Evolutionary conservation across 2,113 vertebrate species (phyloP).

Genomic region (Procapra przewalskii): DNA sequence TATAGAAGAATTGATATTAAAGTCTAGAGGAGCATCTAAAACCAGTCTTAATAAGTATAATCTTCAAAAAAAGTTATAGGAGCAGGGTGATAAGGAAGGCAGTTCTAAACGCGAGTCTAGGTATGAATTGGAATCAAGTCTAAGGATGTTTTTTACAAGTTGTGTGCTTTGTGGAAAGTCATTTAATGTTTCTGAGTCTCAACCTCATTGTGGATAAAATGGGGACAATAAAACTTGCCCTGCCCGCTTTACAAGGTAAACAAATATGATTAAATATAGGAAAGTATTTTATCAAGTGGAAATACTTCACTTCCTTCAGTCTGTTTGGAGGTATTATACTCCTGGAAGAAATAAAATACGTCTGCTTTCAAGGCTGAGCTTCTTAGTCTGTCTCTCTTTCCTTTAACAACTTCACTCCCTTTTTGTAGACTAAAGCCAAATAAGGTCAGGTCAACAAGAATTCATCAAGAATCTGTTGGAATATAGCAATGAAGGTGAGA

Average conservation of each 20-base stretch:
- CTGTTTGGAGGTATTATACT: not conserved
- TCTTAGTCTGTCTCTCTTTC: not conserved
- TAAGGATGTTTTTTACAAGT: not conserved
- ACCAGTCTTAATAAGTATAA: not conserved
- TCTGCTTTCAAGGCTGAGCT: not conserved
- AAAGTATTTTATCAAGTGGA: not conserved
- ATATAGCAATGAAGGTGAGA: not conserved
- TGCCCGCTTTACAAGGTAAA: not conserved
- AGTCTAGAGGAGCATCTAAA: not conserved
- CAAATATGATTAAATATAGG: not conserved
- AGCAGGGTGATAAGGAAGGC: not conserved
- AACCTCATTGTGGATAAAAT: not conserved
- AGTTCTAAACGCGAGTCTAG: not conserved
- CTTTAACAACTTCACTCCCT: not conserved
- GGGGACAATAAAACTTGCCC: not conserved
- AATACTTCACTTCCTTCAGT: not conserved
- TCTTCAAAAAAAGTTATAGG: not conserved
- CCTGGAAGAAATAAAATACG: not conserved
- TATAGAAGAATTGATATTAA: not conserved
- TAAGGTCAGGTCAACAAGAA: not conserved
- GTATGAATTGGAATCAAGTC: not conserved
- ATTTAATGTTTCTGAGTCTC: not conserved
- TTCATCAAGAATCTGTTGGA: not conserved
- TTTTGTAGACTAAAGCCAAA: not conserved
- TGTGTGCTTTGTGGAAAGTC: not conserved